Evolutionary conservation across 2,113 vertebrate genomes (phyloP).

Genomic region (Capra hircus): DNA sequence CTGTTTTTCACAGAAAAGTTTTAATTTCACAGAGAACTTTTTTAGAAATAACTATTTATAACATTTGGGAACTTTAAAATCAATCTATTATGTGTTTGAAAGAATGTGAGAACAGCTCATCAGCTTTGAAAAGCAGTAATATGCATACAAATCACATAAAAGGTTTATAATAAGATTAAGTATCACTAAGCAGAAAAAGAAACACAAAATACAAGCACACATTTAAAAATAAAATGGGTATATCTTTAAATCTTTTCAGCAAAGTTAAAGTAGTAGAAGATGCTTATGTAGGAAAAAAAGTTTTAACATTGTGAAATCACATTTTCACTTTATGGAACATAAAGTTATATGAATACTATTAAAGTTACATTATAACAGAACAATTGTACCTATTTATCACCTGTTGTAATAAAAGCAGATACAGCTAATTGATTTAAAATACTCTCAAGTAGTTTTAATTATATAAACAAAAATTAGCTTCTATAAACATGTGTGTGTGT

Average conservation of each 20-base stretch:
- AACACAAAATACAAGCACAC: slow-evolving; percentile 37
- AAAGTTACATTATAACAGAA: neutral
- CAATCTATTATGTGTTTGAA: slow-evolving; percentile 32
- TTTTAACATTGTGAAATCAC: slow-evolving; percentile 10
- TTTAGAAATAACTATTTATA: slow-evolving; percentile 57
- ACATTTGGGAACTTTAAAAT: slow-evolving; percentile 44
- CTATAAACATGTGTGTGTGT: neutral
- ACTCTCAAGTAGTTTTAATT: neutral
- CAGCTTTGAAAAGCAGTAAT: neutral
- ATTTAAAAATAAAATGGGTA: slow-evolving; percentile 53
- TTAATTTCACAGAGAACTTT: slow-evolving; percentile 33
- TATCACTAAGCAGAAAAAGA: slow-evolving; percentile 43
- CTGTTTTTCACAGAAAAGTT: neutral
- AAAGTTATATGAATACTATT: neutral
- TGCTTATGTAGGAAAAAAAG: neutral
- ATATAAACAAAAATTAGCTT: slow-evolving; percentile 17
- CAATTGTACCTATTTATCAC: neutral
- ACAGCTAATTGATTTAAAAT: slow-evolving; percentile 15
- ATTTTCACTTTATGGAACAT: neutral
- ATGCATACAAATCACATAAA: slow-evolving; percentile 30
- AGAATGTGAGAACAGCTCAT: slow-evolving; percentile 37
- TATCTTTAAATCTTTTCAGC: slow-evolving; percentile 33
- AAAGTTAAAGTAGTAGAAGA: slow-evolving; percentile 33
- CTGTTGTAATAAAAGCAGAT: neutral
- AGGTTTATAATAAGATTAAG: slow-evolving; percentile 46